Conservation (phyloP, 1,140 invertebrate species). For the Hylaeus volcanicus region DNA sequence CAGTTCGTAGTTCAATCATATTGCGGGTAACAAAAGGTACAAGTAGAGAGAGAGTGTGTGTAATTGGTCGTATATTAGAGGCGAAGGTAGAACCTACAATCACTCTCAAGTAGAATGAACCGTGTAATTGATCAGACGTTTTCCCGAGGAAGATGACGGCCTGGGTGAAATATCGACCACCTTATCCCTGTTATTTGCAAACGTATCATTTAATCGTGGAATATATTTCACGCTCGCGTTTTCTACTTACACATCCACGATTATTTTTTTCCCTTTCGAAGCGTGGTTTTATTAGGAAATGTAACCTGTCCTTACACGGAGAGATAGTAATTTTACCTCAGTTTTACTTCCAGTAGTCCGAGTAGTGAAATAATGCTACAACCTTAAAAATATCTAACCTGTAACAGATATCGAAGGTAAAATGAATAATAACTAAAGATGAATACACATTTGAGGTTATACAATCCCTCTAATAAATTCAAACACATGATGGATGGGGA, state of each 20-base stretch:
- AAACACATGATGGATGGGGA: too few relatives aligned
- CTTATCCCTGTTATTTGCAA: conserved; percentile 14
- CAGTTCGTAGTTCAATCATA: neutral
- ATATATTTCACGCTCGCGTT: neutral
- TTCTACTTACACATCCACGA: neutral
- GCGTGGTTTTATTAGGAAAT: too few relatives aligned
- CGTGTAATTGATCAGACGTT: conserved; percentile 37
- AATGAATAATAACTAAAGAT: too few relatives aligned
- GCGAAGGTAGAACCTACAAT: conserved; percentile 17
- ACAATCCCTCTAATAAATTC: too few relatives aligned
- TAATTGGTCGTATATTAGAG: conserved; percentile 18
- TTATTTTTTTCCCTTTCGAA: neutral
- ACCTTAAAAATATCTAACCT: too few relatives aligned
- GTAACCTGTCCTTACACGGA: too few relatives aligned
- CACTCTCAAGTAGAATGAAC: conserved; percentile 14
- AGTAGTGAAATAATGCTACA: too few relatives aligned
- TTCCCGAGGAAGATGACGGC: conserved; percentile 10
- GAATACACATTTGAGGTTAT: too few relatives aligned
- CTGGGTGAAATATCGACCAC: neutral
- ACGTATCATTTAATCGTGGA: conserved; percentile 7
- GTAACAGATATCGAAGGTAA: too few relatives aligned
- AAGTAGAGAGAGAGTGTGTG: neutral
- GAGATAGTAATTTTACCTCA: too few relatives aligned
- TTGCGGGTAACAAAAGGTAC: neutral
- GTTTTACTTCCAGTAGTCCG: too few relatives aligned